phyloP scores from a whole-genome alignment of 2,113 vertebrate species.

The Mus pahari region DNA sequence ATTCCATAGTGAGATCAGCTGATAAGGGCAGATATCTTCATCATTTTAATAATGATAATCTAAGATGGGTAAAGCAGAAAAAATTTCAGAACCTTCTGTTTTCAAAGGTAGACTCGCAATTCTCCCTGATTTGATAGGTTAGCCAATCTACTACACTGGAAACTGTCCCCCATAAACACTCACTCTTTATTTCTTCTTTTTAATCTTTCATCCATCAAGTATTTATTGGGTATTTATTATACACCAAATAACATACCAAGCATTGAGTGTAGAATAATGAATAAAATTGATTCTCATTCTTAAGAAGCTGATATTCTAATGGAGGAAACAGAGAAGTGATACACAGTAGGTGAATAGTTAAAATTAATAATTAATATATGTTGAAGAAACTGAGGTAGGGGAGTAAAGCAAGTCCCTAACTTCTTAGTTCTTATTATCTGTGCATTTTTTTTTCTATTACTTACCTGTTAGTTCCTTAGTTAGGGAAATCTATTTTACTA shows the following conservation, averaged over 20 bases:
- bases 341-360: neutral
- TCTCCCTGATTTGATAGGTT: neutral
- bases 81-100: neutral
- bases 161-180: neutral
- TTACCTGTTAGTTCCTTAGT: slow-evolving; percentile 40
- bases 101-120: neutral
- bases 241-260: neutral
- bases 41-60: slow-evolving; percentile 9
- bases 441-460: slow-evolving; percentile 42
- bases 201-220: neutral
- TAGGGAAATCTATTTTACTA: slow-evolving; percentile 3
- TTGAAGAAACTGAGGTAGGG: neutral
- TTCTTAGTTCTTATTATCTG: slow-evolving; percentile 36
- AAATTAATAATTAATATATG: neutral
- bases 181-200: neutral
- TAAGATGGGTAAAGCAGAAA: slow-evolving; percentile 26
- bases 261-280: neutral
- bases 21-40: neutral
- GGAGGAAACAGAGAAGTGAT: slow-evolving; percentile 35
- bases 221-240: neutral
- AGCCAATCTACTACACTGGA: neutral
- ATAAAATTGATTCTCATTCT: slow-evolving; percentile 41
- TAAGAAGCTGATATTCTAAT: slow-evolving; percentile 34
- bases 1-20: slow-evolving; percentile 37
- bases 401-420: neutral